Conservation (phyloP, 92 coral and sea anemone genomes). For the Micromussa lordhowensis region DNA sequence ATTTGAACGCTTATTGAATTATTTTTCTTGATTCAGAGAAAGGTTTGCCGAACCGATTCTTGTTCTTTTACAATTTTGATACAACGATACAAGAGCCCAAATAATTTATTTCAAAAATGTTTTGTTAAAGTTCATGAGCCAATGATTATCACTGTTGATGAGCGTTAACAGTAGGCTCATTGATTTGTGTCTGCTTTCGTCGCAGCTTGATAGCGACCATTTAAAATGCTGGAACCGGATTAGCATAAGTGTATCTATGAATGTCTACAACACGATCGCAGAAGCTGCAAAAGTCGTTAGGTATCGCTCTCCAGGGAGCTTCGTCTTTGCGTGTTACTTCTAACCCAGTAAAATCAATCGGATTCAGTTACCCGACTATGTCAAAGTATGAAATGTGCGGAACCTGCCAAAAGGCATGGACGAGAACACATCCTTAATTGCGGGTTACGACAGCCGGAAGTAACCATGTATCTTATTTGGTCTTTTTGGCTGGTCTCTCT, state of each 20-base stretch:
- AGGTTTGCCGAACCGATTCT: not conserved
- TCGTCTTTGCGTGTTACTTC: not conserved
- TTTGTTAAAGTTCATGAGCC: not conserved
- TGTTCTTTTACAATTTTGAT: not conserved
- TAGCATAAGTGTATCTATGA: not conserved
- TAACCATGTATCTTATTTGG: not conserved
- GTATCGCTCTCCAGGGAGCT: slow-evolving; percentile 29
- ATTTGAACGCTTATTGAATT: not conserved
- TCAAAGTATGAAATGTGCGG: not conserved
- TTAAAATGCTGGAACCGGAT: not conserved
- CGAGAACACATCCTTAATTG: not conserved
- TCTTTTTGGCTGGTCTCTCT: not conserved
- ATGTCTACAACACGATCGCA: not conserved
- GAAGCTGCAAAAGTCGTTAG: slow-evolving; percentile 16
- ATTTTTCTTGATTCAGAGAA: not conserved
- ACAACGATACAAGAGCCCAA: not conserved
- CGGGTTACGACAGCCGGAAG: not conserved
- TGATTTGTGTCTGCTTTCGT: slow-evolving; percentile 6
- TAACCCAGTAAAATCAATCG: not conserved
- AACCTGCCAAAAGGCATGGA: not conserved
- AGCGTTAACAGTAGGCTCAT: not conserved
- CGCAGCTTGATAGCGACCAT: slow-evolving; percentile 7
- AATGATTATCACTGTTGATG: not conserved
- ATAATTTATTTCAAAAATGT: not conserved
- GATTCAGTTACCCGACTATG: not conserved